These are phyloP conservation scores for Choloepus hoffmanni DNA, from an alignment of 2,113 vertebrate species.

Conservation along the genomic window DNA sequence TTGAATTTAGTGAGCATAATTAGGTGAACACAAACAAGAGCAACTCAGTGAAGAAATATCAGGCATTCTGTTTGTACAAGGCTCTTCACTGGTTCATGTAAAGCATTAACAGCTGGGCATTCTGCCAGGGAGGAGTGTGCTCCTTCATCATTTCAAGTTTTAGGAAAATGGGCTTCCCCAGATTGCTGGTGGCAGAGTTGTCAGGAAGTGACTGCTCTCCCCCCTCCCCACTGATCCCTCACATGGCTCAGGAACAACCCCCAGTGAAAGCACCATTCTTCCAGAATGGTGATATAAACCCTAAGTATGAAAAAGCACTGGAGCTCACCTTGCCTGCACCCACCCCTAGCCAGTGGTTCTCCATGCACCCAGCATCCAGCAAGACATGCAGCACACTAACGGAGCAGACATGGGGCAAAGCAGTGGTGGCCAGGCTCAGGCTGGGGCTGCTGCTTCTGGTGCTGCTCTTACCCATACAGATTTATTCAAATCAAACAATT, in stretches of 20 bases:
- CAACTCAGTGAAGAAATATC: background rate
- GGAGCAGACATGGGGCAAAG: too few relatives aligned
- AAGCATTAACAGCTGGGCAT: background rate
- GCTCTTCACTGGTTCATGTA: background rate
- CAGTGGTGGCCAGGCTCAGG: too few relatives aligned
- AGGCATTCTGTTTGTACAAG: background rate
- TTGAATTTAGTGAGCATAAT: conserved; percentile 50
- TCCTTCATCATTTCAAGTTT: background rate
- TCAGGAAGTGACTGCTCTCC: background rate
- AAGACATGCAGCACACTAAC: too few relatives aligned
- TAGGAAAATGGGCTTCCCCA: background rate
- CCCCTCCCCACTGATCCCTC: background rate
- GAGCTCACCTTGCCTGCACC: too few relatives aligned
- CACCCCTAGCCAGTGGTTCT: too few relatives aligned
- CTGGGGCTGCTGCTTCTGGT: too few relatives aligned
- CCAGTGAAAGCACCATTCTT: background rate
- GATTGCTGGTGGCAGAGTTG: background rate
- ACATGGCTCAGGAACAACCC: background rate
- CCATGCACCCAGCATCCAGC: too few relatives aligned
- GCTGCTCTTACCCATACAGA: too few relatives aligned
- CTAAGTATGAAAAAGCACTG: background rate
- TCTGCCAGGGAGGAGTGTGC: background rate
- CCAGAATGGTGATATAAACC: background rate
- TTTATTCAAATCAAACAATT: too few relatives aligned
- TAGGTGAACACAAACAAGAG: conserved; percentile 22